Percentiles rank a stretch among this genome's conserved stretches.
Conservation (phyloP, 92 coral and sea anemone species). For the Desmophyllum pertusum region DNA sequence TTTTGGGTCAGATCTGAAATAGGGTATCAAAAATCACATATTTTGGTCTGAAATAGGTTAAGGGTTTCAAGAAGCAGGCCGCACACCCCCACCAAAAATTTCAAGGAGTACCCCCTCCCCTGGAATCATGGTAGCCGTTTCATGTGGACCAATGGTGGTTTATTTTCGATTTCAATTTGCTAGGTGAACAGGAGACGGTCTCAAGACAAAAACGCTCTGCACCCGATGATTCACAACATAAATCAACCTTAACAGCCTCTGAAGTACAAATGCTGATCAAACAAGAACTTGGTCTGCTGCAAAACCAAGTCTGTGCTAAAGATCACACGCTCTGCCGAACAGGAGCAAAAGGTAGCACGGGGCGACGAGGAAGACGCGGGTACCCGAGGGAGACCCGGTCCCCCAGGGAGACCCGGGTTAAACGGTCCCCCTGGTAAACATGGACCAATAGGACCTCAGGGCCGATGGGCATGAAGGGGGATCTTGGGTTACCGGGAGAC, state of each 20-base stretch:
- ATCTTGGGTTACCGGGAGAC: slow-evolving; percentile 45
- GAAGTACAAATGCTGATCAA: slow-evolving; percentile 35
- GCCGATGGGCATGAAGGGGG: slow-evolving; percentile 44
- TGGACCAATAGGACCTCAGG: slow-evolving; percentile 64
- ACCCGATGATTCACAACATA: background rate
- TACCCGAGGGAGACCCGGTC: slow-evolving; percentile 56
- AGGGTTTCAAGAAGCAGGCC: too few relatives aligned
- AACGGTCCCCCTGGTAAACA: slow-evolving; percentile 59
- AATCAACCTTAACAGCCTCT: background rate
- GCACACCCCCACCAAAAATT: too few relatives aligned
- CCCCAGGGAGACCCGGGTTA: slow-evolving; percentile 54
- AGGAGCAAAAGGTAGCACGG: slow-evolving; percentile 70
- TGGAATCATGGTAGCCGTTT: too few relatives aligned
- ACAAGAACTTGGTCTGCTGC: slow-evolving; percentile 48
- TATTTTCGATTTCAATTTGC: background rate
- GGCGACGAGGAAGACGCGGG: slow-evolving; percentile 66
- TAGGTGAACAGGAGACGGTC: background rate
- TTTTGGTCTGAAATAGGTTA: too few relatives aligned
- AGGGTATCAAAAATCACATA: too few relatives aligned
- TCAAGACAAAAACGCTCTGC: slow-evolving; percentile 12
- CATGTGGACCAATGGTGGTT: too few relatives aligned
- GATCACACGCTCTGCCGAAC: slow-evolving; percentile 61
- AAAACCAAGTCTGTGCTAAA: slow-evolving; percentile 56
- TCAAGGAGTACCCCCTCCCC: too few relatives aligned
- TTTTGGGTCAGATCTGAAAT: too few relatives aligned